Evolutionary conservation across 2,113 vertebrate genomes (phyloP).

Genomic region (Nettapus auritus): DNA sequence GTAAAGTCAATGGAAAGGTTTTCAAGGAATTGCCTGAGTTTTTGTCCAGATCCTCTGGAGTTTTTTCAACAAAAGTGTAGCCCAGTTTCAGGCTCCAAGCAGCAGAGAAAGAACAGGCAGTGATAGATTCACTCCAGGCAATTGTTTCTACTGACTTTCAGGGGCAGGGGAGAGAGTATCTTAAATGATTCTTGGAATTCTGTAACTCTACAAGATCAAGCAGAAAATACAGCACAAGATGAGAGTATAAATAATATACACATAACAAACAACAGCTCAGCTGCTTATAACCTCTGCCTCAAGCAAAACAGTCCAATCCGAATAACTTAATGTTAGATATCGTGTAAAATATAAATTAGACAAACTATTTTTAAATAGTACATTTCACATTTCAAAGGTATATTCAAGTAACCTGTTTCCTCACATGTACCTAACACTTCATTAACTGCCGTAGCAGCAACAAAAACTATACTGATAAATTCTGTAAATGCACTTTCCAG

Average conservation of each 20-base stretch:
- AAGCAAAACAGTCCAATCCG: background rate
- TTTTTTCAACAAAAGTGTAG: background rate
- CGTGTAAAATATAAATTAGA: conserved; percentile 25
- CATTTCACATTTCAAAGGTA: conserved; percentile 5
- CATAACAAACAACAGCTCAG: conserved; percentile 9
- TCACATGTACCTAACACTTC: background rate
- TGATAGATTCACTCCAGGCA: background rate
- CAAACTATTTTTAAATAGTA: conserved; percentile 19
- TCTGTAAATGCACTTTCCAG: background rate
- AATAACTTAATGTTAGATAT: background rate
- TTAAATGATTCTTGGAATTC: background rate
- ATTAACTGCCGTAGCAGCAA: background rate
- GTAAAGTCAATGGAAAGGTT: background rate
- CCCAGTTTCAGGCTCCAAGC: background rate
- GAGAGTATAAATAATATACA: background rate
- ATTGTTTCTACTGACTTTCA: background rate
- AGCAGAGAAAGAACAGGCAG: background rate
- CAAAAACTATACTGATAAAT: background rate
- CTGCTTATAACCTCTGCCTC: background rate
- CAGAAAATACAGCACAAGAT: background rate
- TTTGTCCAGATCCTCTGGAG: background rate
- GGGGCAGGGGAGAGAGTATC: background rate
- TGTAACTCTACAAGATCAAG: background rate
- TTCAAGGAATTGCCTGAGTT: background rate
- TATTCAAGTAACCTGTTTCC: background rate